Evolutionary conservation across 1,140 invertebrate genomes (phyloP).

Genomic region (Caenorhabditis tropicalis): DNA sequence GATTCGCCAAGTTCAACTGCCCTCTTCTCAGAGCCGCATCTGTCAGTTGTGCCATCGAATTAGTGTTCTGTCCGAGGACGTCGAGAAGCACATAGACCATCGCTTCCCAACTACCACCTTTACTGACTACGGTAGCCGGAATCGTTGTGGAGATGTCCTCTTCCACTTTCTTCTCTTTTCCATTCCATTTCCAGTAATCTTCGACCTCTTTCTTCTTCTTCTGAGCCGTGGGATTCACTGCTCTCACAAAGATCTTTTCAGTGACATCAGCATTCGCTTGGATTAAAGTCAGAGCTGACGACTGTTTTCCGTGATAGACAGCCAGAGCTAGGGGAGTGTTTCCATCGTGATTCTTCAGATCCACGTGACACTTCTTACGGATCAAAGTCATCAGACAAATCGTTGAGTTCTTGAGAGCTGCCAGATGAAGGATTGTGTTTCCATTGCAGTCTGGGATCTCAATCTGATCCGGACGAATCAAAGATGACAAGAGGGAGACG

Average conservation of each 20-base stretch:
- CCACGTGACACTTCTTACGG: constrained; percentile 71
- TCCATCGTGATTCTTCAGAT: constrained; percentile 73
- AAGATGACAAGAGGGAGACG: constrained; percentile 58
- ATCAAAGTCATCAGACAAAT: constrained; percentile 74
- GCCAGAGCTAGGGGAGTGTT: constrained; percentile 75
- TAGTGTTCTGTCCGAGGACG: constrained; percentile 53
- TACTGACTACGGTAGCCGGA: constrained; percentile 50
- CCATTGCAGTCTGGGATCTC: constrained; percentile 72
- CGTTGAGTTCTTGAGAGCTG: constrained; percentile 74
- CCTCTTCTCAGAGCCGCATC: constrained; percentile 72
- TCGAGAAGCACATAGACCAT: constrained; percentile 57
- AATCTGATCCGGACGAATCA: constrained; percentile 72
- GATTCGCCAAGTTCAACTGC: constrained; percentile 73
- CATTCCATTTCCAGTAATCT: constrained; percentile 39
- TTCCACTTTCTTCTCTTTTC: constrained; percentile 14
- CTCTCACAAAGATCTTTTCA: constrained; percentile 36
- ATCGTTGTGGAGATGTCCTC: constrained; percentile 16
- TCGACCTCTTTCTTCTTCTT: not conserved
- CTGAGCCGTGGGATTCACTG: not conserved
- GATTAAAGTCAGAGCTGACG: constrained; percentile 54
- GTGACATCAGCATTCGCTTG: constrained; percentile 53
- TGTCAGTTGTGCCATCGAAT: not conserved
- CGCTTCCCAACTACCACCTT: constrained; percentile 53
- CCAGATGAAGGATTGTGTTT: constrained; percentile 74
- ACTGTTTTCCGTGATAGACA: constrained; percentile 73